Evolutionary conservation across 2,113 vertebrate genomes (phyloP), one percentile per base, ranked within the genome.

Genomic region (Spheniscus mendiculus): DNA sequence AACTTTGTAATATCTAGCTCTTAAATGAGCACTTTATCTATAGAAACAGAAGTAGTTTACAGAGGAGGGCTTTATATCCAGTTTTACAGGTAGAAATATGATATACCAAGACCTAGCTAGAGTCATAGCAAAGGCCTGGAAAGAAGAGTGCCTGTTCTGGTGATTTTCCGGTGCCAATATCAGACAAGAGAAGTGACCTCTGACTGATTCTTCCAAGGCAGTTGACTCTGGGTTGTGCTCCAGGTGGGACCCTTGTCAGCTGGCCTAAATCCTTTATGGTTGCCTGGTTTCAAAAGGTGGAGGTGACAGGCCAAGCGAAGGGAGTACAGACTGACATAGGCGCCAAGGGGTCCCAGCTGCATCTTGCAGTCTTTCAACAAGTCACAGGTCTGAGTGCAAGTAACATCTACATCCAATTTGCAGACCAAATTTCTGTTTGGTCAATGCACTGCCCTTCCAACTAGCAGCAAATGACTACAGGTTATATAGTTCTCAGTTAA

Each of bases 301-400:
- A 2, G 1, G 8, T 69, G 29, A 38, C 8, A 42, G 40, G 30
- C 11, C 69, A 90, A 65, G 45, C 8, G 73, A 90, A 52, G 3
- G 2, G 20, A 61, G 32, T 14, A 50, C 49, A 61, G 42, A 44
- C 17, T 29, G n/a, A 30, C 32, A 63, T 0, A 63, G 53, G 59
- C 14, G 72, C 26, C 23, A n/a, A 45, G 17, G 8, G 29, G 16
- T 21, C 29, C 0, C 1, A 81, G 49, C 8, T 1, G 1, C 16
- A 59, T n/a, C 44, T 84, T 47, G 19, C 16, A 65, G 22, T 59
- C 63, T 78, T 88, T 80, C 65, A 91, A 29, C 8, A 66, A 87
- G 17, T 34, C 53, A 63, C 5, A 81, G 27, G 21, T 40, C 53
- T 45, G 27, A 84, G 44, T 50, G 49, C 27, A 81, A 80, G 4